Percentiles rank a stretch among this genome's conserved stretches.
Conservation (phyloP, 2,888 invertebrate species). For the Folsomia manolachei region DNA sequence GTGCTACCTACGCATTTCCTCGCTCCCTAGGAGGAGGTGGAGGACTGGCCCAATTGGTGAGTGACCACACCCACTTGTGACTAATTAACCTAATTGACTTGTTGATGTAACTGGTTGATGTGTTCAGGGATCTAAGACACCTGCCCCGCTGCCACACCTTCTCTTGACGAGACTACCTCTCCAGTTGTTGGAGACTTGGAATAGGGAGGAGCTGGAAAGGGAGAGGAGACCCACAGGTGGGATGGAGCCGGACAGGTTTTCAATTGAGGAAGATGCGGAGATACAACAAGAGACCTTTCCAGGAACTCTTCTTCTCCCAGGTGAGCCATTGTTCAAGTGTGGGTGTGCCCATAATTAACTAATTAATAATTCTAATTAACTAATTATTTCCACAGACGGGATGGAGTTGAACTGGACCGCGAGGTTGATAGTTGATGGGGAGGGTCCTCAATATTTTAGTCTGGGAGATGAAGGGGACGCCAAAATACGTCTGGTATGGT, state of each 20-base stretch:
- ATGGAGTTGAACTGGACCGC: constrained; percentile 40
- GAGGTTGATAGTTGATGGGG: constrained; percentile 27
- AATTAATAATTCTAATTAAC: background rate
- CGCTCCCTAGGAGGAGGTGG: too few species aligned
- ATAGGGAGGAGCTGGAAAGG: too few species aligned
- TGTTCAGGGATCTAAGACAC: too few species aligned
- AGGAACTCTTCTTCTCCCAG: constrained; percentile 27
- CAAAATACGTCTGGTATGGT: too few species aligned
- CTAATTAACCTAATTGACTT: too few species aligned
- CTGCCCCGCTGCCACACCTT: background rate
- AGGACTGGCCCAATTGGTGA: too few species aligned
- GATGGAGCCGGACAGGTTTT: too few species aligned
- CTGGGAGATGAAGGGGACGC: constrained; percentile 55
- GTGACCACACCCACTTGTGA: too few species aligned
- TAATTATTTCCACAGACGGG: constrained; percentile 16
- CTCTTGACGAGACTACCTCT: background rate
- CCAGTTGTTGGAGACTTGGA: too few species aligned
- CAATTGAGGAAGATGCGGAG: background rate
- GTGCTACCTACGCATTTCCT: constrained; percentile 69
- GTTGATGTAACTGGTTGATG: too few species aligned
- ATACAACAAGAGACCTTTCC: background rate
- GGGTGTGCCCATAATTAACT: background rate
- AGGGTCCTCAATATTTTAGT: constrained; percentile 30
- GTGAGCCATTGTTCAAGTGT: background rate
- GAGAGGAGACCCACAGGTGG: too few species aligned